Base-by-base conservation (phyloP, 35 echinoderm and acorn worm genomes). In the Stichopus chloronotus region DNA sequence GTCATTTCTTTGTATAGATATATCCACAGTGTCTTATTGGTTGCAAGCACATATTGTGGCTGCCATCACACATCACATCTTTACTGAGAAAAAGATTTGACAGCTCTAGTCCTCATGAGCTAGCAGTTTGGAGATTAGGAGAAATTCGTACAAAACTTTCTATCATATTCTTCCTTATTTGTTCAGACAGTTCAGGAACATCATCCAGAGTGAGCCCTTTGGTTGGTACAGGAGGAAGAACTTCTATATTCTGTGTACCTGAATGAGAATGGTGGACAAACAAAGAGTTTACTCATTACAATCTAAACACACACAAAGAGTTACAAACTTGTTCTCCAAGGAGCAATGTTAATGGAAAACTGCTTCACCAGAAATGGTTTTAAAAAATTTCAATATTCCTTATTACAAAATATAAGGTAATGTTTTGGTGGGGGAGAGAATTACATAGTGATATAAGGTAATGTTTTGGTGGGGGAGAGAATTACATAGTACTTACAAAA, bases 181-280 rank as follows among this genome's bases (percentile, higher is more conserved):
- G 81, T 21, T 97, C 93, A 4, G 84, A 86, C 9, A 97, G 86
- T 4, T 97, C 91, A 8, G 53, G 76, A 0, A 93, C 96, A 84
- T 97, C 93, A 5, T 94, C 93, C 63, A 97, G 17, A 23, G 86
- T 94, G 24, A 97, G 86, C 0, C 93, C 93, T 52, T 93, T 79
- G 1, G 96, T 97, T 17, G 84, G 63, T 22, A 97, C 59, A 19
- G 96, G 96, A 56, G 91, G 94, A 4, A 97, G 96, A 55, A 97
- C 85, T 24, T 65, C 79, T 25, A 92, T 94, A 52, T 52, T 93
- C 12, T 96, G 93, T 22, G 79, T 82, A 68, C 95, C 95, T 96
- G 68, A 59, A 9, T 7, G 56, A 56, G 30, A 43, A 43, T 43
- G 30, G 30, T 43, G 0, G 30, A 43, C 3, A 43, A 43, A 43